Conservation (phyloP, 1,140 invertebrate genomes). For the Drosophila varians region DNA sequence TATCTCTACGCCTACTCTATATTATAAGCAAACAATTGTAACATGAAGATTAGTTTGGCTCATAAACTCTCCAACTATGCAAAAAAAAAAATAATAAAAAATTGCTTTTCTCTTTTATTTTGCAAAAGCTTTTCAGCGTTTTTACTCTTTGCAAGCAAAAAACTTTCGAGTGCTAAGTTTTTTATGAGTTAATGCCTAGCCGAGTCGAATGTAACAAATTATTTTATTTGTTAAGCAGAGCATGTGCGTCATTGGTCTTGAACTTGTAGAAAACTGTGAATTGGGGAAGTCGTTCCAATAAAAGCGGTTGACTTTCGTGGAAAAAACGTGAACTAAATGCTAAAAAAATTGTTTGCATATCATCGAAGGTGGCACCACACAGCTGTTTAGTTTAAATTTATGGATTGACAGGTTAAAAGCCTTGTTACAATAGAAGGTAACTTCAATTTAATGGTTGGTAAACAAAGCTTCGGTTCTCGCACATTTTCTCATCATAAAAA, state of each 20-base stretch:
- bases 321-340: conserved; percentile 56
- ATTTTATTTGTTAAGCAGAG: conserved; percentile 39
- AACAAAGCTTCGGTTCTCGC: not conserved
- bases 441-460: not conserved
- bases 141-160: not conserved
- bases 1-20: no score
- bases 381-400: conserved; percentile 25
- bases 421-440: conserved; percentile 14
- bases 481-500: no score
- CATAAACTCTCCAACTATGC: no score
- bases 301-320: conserved; percentile 14
- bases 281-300: conserved; percentile 46
- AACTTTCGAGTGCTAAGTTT: not conserved
- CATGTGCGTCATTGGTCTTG: conserved; percentile 57
- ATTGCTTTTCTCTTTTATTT: not conserved
- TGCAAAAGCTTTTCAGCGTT: not conserved
- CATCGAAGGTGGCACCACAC: conserved; percentile 32
- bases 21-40: no score
- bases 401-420: conserved; percentile 23
- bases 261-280: conserved; percentile 47
- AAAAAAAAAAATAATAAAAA: not conserved
- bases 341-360: conserved; percentile 6
- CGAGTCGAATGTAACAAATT: conserved; percentile 16
- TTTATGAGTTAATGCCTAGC: conserved; percentile 20
- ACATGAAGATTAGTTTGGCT: no score